phyloP scores from a whole-genome alignment of 2,797 vertebrate genomes.

The Enteromius treurensis region DNA sequence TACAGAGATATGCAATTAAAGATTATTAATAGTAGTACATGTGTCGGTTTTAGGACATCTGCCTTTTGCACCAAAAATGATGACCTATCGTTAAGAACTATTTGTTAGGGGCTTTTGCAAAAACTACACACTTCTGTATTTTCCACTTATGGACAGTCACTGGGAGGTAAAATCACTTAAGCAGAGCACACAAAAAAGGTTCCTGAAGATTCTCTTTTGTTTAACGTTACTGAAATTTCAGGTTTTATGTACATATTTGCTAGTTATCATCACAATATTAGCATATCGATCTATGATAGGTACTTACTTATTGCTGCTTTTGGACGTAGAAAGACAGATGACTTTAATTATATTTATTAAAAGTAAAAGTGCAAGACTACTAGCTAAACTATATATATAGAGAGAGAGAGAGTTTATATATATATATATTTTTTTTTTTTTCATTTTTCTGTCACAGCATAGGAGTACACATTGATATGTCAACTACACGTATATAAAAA shows the following conservation, averaged over 20 bases:
- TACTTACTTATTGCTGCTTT: background rate
- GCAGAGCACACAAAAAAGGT: background rate
- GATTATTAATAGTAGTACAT: constrained; percentile 67
- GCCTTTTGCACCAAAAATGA: background rate
- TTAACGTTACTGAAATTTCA: background rate
- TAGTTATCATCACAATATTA: background rate
- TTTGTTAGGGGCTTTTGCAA: background rate
- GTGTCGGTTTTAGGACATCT: background rate
- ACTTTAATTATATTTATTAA: background rate
- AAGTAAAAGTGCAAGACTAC: no score
- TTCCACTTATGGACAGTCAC: background rate
- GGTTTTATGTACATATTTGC: background rate
- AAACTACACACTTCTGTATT: background rate
- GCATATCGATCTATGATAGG: background rate
- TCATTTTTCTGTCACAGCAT: no score
- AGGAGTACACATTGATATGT: no score
- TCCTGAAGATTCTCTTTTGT: no score
- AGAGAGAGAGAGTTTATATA: no score
- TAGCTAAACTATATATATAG: no score
- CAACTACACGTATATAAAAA: background rate
- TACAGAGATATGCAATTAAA: constrained; percentile 81
- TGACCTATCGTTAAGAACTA: background rate
- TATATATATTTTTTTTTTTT: no score
- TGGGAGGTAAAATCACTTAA: background rate
- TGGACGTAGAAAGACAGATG: background rate